Percentiles rank a stretch among this genome's conserved stretches.
phyloP scores from a whole-genome alignment of 2,797 vertebrate genomes.

The Crax fasciolata region DNA sequence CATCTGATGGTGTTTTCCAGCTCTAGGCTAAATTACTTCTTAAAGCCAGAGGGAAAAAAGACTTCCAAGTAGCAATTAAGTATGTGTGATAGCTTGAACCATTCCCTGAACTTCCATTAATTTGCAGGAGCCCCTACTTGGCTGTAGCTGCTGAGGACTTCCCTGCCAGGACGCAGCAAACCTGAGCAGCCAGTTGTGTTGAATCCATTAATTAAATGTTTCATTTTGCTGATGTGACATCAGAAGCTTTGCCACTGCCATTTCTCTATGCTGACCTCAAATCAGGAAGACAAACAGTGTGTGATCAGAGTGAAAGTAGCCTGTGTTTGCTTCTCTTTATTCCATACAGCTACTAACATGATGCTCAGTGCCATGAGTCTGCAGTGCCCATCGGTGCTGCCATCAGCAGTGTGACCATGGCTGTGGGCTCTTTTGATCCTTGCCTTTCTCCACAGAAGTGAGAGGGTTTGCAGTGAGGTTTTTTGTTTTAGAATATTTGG shows the following conservation, averaged over 20 bases:
- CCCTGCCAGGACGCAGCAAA: not conserved
- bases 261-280: not conserved
- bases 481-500: not conserved
- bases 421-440: rapidly evolving
- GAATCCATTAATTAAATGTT: not conserved
- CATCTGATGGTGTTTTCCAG: not conserved
- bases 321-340: not conserved
- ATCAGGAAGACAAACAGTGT: not conserved
- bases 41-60: not conserved
- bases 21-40: not conserved
- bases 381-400: not conserved
- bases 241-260: not conserved
- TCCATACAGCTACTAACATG: not conserved
- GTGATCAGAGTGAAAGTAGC: not conserved
- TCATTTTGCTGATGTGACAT: not conserved
- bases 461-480: not conserved
- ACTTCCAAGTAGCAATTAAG: not conserved
- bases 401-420: rapidly evolving
- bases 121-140: not conserved
- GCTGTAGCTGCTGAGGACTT: not conserved
- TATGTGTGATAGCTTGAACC: not conserved
- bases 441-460: not conserved
- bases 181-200: not conserved
- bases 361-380: not conserved
- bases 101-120: not conserved